These are phyloP conservation scores for Sycobia sp. DNA, from an alignment of 1,140 invertebrate genomes.

Conservation along the genomic window DNA sequence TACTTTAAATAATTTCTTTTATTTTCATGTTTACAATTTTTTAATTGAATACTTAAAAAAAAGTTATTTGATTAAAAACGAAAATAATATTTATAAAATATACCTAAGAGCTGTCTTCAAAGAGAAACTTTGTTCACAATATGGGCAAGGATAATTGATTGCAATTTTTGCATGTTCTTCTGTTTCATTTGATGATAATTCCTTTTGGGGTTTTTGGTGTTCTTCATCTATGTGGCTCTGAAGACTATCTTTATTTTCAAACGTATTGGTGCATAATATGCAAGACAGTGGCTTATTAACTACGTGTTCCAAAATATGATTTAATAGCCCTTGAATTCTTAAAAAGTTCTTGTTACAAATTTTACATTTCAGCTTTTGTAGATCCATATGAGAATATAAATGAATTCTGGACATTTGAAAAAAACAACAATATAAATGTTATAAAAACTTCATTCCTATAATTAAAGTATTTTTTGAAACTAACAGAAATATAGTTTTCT, in stretches of 20 bases:
- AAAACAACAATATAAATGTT: neutral
- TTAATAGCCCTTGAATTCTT: neutral
- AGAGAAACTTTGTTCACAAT: conserved; percentile 19
- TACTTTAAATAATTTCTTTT: too few species aligned
- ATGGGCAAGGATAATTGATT: conserved; percentile 11
- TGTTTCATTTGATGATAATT: neutral
- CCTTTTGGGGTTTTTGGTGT: neutral
- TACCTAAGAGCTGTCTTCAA: conserved; percentile 20
- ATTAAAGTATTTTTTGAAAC: conserved; percentile 5
- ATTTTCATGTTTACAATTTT: too few species aligned
- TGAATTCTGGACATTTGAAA: conserved; percentile 8
- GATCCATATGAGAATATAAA: conserved; percentile 20
- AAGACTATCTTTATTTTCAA: conserved; percentile 4
- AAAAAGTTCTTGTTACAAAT: conserved; percentile 12
- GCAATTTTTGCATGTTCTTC: conserved; percentile 5
- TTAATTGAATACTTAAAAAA: too few species aligned
- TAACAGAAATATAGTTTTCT: too few species aligned
- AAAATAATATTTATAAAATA: neutral
- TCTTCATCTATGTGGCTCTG: conserved; percentile 22
- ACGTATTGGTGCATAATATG: neutral
- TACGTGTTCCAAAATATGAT: conserved; percentile 18
- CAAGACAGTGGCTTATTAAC: neutral
- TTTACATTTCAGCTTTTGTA: conserved; percentile 14
- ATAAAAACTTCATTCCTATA: neutral
- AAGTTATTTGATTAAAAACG: too few species aligned